These are phyloP conservation scores for Aspidapion aeneum DNA, from an alignment of 2,888 invertebrate species.

Conservation along the genomic window DNA sequence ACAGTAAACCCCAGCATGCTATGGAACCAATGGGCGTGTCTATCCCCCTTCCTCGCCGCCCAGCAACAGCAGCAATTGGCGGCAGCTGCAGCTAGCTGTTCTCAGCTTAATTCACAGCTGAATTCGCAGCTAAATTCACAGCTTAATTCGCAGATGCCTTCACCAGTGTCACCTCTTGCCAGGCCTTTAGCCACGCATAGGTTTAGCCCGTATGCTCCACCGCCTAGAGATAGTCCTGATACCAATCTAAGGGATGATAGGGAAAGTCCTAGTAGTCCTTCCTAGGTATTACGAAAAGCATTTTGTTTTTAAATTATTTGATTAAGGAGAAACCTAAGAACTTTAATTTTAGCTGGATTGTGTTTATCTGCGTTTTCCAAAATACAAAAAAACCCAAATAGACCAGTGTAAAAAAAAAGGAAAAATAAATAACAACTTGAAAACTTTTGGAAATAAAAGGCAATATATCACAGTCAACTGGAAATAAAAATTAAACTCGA, in stretches of 20 bases:
- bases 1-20: slow-evolving; percentile 51
- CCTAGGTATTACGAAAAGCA: too few relatives aligned
- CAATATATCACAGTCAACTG: too few relatives aligned
- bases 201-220: slow-evolving; percentile 57
- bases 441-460: too few relatives aligned
- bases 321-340: too few relatives aligned
- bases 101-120: slow-evolving; percentile 52
- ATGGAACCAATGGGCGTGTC: slow-evolving; percentile 71
- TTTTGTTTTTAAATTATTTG: background rate
- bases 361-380: too few relatives aligned
- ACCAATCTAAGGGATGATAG: slow-evolving; percentile 53
- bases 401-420: too few relatives aligned
- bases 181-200: slow-evolving; percentile 54
- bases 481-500: too few relatives aligned
- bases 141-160: slow-evolving; percentile 50
- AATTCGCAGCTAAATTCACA: slow-evolving; percentile 51
- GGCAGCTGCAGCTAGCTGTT: slow-evolving; percentile 49
- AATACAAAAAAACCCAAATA: too few relatives aligned
- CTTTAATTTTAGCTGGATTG: too few relatives aligned
- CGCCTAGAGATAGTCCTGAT: slow-evolving; percentile 57
- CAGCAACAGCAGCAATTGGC: slow-evolving; percentile 62
- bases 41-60: slow-evolving; percentile 57
- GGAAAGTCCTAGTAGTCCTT: slow-evolving; percentile 46
- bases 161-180: slow-evolving; percentile 52
- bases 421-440: too few relatives aligned